These are phyloP conservation scores for Hippocampus guttulatus DNA, from an alignment of 2,113 vertebrate species.

Conservation along the genomic window DNA sequence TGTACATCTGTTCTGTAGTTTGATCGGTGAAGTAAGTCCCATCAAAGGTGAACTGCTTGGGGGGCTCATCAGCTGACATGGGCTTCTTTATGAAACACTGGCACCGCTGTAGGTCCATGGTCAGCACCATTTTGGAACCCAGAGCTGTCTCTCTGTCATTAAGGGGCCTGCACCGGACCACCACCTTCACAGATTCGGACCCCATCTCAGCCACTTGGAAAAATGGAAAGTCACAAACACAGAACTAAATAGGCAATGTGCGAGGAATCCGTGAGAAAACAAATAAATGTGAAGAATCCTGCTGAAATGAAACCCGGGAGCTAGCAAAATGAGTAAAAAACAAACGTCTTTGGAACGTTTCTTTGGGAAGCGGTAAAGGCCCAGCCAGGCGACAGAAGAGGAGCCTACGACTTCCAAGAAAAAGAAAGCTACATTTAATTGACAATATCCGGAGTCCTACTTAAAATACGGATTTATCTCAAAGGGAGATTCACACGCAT, in stretches of 20 bases:
- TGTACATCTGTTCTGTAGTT: constrained; percentile 85
- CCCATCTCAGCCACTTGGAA: constrained; percentile 64
- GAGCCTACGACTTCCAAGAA: too few species aligned
- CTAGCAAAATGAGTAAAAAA: too few species aligned
- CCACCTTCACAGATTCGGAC: constrained; percentile 79
- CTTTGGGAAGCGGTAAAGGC: too few species aligned
- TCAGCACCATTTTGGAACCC: constrained; percentile 68
- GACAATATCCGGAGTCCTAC: too few species aligned
- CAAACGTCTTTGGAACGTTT: too few species aligned
- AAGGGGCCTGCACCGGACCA: constrained; percentile 80
- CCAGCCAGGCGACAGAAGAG: too few species aligned
- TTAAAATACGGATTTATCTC: too few species aligned
- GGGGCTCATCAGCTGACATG: constrained; percentile 60
- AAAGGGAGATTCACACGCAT: too few species aligned
- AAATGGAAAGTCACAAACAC: neutral
- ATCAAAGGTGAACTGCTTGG: constrained; percentile 86
- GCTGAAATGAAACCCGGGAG: too few species aligned
- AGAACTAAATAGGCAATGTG: neutral
- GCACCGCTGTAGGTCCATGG: constrained; percentile 68
- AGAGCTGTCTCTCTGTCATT: constrained; percentile 74
- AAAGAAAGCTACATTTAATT: too few species aligned
- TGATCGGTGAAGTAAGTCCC: constrained; percentile 78
- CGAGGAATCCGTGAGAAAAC: too few species aligned
- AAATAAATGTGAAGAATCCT: too few species aligned
- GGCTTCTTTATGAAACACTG: constrained; percentile 81